Conservation (phyloP, 2,888 invertebrate genomes). For the Lithophane semibrunnea region DNA sequence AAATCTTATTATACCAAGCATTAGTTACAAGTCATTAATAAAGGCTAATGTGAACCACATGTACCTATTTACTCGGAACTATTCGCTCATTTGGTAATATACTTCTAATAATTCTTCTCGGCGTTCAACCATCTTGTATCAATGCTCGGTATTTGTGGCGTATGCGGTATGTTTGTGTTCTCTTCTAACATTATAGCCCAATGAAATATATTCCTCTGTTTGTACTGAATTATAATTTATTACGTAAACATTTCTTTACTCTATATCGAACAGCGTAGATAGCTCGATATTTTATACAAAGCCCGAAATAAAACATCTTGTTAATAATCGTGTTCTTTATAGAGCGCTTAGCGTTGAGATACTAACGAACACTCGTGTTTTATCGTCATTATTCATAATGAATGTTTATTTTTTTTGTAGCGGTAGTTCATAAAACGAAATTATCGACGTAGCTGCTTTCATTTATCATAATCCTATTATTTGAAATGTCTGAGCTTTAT, state of each 20-base stretch:
- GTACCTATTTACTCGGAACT: conserved; percentile 58
- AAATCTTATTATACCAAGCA: conserved; percentile 54
- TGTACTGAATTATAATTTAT: conserved; percentile 87
- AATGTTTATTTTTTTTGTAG: conserved; percentile 44
- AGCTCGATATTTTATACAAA: conserved; percentile 55
- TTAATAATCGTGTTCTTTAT: conserved; percentile 59
- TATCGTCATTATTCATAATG: conserved; percentile 55
- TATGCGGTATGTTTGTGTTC: conserved; percentile 71
- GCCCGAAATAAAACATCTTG: conserved; percentile 61
- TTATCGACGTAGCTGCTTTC: conserved; percentile 17
- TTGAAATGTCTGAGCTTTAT: conserved; percentile 17
- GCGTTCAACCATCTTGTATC: conserved; percentile 5
- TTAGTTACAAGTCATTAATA: conserved; percentile 64
- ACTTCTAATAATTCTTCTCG: conserved; percentile 11
- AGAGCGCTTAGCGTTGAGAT: conserved; percentile 60
- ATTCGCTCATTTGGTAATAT: conserved; percentile 39
- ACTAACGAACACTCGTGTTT: conserved; percentile 56
- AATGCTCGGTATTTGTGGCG: not conserved
- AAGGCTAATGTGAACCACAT: conserved; percentile 60
- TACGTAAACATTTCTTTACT: conserved; percentile 78
- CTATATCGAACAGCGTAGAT: conserved; percentile 44
- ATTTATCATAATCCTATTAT: conserved; percentile 29
- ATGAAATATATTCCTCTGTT: conserved; percentile 88
- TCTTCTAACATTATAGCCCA: conserved; percentile 81
- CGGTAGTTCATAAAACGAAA: conserved; percentile 36